Percentiles rank a stretch among this genome's conserved stretches.
Evolutionary conservation across 1,140 invertebrate species (phyloP).

Genomic region (Pemphigus obesinymphae): DNA sequence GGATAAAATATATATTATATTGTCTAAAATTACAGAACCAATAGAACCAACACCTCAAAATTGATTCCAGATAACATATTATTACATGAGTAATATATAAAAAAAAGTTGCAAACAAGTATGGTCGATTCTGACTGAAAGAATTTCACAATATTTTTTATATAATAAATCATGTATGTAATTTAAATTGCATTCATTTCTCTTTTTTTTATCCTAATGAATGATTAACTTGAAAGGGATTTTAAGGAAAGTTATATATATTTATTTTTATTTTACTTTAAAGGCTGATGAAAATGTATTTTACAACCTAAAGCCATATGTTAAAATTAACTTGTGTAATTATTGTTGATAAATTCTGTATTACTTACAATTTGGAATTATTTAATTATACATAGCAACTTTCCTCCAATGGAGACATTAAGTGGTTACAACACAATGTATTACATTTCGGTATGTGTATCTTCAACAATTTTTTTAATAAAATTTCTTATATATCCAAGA

Average conservation of each 20-base stretch:
- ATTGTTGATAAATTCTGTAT: background rate
- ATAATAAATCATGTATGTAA: constrained; percentile 23
- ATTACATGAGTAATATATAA: background rate
- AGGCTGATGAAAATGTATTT: background rate
- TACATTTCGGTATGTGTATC: background rate
- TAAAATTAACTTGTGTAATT: background rate
- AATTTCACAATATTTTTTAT: constrained; percentile 29
- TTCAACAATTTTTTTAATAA: constrained; percentile 6
- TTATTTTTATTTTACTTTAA: background rate
- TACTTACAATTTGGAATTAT: background rate
- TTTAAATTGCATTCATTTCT: background rate
- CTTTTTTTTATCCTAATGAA: background rate
- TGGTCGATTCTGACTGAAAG: background rate
- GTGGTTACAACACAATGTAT: background rate
- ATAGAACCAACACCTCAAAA: background rate
- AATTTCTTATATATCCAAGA: background rate
- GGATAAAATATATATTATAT: background rate
- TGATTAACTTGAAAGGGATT: background rate
- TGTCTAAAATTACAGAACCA: background rate
- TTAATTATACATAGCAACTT: background rate
- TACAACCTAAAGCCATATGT: background rate
- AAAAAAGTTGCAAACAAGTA: background rate
- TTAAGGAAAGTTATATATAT: background rate
- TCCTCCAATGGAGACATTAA: background rate
- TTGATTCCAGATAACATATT: constrained; percentile 12